Percentiles rank a stretch among this genome's conserved stretches.
Evolutionary conservation across 2,113 vertebrate species (phyloP).

Genomic region (Cyprinodon tularosa): DNA sequence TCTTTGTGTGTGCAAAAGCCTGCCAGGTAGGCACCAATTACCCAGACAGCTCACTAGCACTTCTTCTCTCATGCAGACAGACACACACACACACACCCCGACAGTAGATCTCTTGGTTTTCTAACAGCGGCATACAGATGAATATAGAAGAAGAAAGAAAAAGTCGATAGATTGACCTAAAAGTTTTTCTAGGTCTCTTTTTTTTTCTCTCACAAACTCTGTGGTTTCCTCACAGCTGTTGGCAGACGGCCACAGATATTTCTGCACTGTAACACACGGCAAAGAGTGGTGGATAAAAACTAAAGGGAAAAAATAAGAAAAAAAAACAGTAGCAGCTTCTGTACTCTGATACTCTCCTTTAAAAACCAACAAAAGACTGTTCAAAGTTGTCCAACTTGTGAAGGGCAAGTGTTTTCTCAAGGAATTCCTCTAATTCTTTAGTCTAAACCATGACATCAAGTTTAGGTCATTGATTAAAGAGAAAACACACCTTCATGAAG

Average conservation of each 20-base stretch:
- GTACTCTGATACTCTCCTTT: constrained; percentile 2
- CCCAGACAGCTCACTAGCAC: constrained; percentile 67
- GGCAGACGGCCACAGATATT: constrained; percentile 57
- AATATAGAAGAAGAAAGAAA: neutral
- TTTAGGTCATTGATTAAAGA: constrained; percentile 2
- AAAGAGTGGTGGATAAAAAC: constrained; percentile 12
- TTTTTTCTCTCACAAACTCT: constrained; percentile 31
- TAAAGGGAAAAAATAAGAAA: neutral
- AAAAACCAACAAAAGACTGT: neutral
- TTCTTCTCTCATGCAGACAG: constrained; percentile 29
- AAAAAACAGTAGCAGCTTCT: neutral
- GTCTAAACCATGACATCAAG: constrained; percentile 1
- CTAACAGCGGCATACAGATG: constrained; percentile 23
- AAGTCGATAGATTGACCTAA: constrained; percentile 32
- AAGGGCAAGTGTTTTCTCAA: neutral
- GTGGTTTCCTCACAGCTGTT: constrained; percentile 44
- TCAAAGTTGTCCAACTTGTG: neutral
- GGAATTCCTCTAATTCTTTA: neutral
- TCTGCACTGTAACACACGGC: constrained; percentile 48
- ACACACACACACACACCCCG: constrained; percentile 30
- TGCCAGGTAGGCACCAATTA: constrained; percentile 80
- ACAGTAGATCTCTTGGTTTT: constrained; percentile 35
- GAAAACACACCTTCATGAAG: constrained; percentile 21
- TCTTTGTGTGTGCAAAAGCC: constrained; percentile 43
- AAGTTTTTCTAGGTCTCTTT: constrained; percentile 46